Evolutionary conservation across 2,113 vertebrate species (phyloP).

Genomic region (Microtus richardsoni): DNA sequence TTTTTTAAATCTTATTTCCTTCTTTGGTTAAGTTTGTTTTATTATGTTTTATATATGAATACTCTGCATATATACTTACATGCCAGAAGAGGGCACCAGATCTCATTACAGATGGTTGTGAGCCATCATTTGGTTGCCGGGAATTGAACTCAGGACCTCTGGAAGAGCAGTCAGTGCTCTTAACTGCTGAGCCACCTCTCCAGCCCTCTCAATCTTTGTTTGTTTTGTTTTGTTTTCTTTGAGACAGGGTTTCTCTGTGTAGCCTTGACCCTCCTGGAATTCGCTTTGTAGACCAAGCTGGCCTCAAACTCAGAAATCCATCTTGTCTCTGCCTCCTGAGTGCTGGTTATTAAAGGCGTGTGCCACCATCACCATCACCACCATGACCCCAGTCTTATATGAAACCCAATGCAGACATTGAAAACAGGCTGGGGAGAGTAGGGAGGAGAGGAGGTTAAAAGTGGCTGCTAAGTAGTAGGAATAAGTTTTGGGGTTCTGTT

Average conservation of each 20-base stretch:
- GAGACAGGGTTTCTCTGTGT: neutral
- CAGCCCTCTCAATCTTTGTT: neutral
- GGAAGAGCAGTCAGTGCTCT: too few relatives aligned
- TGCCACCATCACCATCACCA: neutral
- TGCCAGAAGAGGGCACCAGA: too few relatives aligned
- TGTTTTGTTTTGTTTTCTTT: neutral
- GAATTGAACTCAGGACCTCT: too few relatives aligned
- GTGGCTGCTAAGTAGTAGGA: neutral
- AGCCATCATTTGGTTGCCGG: too few relatives aligned
- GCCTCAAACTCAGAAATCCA: neutral
- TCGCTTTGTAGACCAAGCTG: neutral
- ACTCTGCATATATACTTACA: too few relatives aligned
- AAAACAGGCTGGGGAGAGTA: neutral
- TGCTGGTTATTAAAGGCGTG: neutral
- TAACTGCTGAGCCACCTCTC: too few relatives aligned
- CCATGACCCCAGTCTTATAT: neutral
- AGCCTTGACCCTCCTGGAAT: neutral
- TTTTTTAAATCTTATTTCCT: too few relatives aligned
- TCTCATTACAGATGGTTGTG: too few relatives aligned
- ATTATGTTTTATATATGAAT: too few relatives aligned
- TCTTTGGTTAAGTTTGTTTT: too few relatives aligned
- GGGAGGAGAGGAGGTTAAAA: neutral
- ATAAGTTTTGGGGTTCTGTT: neutral
- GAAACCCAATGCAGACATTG: neutral
- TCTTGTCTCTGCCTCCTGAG: neutral